phyloP scores from a whole-genome alignment of 2,113 vertebrate genomes.

The Uria lomvia region DNA sequence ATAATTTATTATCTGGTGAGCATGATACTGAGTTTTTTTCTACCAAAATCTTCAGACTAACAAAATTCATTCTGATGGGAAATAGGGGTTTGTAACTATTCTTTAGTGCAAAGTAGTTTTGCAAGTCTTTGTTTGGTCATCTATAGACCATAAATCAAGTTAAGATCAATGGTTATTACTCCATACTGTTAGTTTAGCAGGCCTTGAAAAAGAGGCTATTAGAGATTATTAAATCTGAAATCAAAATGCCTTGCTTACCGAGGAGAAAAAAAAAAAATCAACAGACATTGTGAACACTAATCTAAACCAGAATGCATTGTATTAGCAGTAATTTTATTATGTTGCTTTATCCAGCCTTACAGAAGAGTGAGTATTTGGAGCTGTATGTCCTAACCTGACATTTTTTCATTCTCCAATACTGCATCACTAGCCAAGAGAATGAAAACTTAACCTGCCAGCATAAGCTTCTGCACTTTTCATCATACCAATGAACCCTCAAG shows the following conservation, averaged over 20 bases:
- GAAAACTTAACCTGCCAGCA: not conserved
- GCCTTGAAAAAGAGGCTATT: constrained; percentile 18
- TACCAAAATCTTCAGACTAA: not conserved
- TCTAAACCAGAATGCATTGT: not conserved
- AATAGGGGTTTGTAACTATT: constrained; percentile 17
- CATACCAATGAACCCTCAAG: not conserved
- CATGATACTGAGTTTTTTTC: not conserved
- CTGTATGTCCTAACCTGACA: not conserved
- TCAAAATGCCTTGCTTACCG: not conserved
- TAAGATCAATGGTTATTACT: constrained; percentile 28
- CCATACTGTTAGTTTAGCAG: not conserved
- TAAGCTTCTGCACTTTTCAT: not conserved
- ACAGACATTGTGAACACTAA: not conserved
- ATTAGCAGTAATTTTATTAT: not conserved
- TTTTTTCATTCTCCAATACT: not conserved
- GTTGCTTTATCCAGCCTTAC: not conserved
- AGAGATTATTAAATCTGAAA: constrained; percentile 19
- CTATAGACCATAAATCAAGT: constrained; percentile 49
- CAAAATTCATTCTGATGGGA: constrained; percentile 19
- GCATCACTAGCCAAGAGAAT: not conserved
- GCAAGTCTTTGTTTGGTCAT: constrained; percentile 33
- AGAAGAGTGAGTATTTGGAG: not conserved
- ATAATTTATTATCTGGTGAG: constrained; percentile 54
- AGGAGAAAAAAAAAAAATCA: not conserved
- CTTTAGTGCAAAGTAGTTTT: constrained; percentile 25